Evolutionary conservation across 35 echinoderm and acorn worm species (phyloP), one percentile per base, ranked within the genome.

Genomic region (Hemicentrotus pulcherrimus): DNA sequence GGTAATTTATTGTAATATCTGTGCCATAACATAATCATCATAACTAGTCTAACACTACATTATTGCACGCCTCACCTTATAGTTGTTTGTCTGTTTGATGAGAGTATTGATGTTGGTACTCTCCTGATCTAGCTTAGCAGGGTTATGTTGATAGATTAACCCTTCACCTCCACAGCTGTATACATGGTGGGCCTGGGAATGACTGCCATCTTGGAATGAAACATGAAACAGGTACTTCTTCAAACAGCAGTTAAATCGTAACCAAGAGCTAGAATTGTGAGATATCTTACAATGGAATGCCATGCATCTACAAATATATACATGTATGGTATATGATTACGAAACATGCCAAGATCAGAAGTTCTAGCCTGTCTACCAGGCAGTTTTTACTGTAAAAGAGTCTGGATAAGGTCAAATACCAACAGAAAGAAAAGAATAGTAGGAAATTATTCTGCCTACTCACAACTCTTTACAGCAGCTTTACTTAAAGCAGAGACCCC

Each of bases 161-260:
- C 98, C 98, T 48, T 98, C 98, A 65, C 98, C 98, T 96, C 97
- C 97, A 96, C 97, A 99, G 95, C 98, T 99, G 96, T 96, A 99
- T 10, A 99, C 48, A 70, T 89, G 48, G 32, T 90, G 88, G 32
- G 32, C 32, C 16, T 45, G 86, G 61, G 47, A 30, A 30, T 50
- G 85, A 47, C n/a, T 94, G 60, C 95, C 58, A 48, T 88, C 92
- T 94, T 50, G 35, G 19, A 86, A 46, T 22, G 47, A 96, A 50
- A 94, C 31, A 10, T 47, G 31, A 90, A 47, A 85, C 32, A 86
- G 30, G 8, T 61, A 13, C 18, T 47, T 47, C n/a, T 33, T 95
- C 24, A 13, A 15, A 32, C 55, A 71, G 93, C 60, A 31, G 31
- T 24, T 71, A 55, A 10, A 55, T 55, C 11, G 50, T 13, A 55